phyloP scores from a whole-genome alignment of 2,113 vertebrate species.

The Apistogramma diplotaenia region DNA sequence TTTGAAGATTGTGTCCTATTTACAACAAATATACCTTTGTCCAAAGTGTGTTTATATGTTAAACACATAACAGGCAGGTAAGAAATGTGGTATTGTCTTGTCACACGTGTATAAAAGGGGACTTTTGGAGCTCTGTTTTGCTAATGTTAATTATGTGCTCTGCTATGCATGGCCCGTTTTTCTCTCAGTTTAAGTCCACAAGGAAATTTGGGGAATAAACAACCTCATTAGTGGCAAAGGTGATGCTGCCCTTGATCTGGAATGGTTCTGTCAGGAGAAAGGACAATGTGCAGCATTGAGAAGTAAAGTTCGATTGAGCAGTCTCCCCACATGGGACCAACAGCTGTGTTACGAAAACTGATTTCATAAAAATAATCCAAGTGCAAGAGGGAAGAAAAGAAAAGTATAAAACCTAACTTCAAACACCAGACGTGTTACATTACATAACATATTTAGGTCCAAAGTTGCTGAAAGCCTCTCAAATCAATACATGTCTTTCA shows the following conservation, averaged over 20 bases:
- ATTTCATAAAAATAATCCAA: background rate
- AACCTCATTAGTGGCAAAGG: constrained; percentile 69
- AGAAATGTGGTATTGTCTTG: background rate
- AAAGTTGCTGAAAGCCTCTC: background rate
- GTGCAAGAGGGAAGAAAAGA: background rate
- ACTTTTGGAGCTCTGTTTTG: constrained; percentile 32
- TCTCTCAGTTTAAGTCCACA: constrained; percentile 46
- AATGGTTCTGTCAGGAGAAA: constrained; percentile 52
- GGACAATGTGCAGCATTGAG: constrained; percentile 40
- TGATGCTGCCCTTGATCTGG: constrained; percentile 66
- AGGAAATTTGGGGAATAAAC: constrained; percentile 71
- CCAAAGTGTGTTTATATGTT: background rate
- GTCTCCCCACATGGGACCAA: constrained; percentile 10
- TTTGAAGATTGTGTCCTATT: constrained; percentile 6
- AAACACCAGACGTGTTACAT: background rate
- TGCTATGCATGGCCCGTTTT: constrained; percentile 59
- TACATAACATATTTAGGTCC: background rate
- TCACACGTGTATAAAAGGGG: constrained; percentile 21
- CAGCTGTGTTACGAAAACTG: constrained; percentile 28
- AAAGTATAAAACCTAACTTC: constrained; percentile 14
- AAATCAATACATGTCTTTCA: background rate
- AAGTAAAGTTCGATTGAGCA: constrained; percentile 41
- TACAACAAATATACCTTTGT: background rate
- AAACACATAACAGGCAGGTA: constrained; percentile 17
- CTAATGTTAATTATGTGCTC: constrained; percentile 57